phyloP scores from a whole-genome alignment of 1,140 invertebrate genomes.

The Lucilia cuprina region DNA sequence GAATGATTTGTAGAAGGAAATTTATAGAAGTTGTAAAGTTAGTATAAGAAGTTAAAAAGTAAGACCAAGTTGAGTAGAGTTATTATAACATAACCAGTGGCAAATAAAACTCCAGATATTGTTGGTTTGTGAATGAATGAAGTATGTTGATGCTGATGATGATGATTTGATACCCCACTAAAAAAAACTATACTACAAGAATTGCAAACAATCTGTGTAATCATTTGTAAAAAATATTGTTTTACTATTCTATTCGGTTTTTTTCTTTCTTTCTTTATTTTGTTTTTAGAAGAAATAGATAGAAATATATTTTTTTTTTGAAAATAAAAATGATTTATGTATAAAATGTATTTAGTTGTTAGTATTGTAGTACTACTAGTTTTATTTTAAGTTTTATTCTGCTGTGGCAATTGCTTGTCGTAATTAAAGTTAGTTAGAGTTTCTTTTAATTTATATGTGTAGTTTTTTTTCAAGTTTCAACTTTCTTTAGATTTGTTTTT shows the following conservation, averaged over 20 bases:
- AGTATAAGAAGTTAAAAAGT: neutral
- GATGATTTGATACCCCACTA: neutral
- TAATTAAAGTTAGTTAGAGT: too few relatives aligned
- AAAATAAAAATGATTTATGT: too few relatives aligned
- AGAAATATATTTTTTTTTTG: too few relatives aligned
- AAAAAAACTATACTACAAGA: neutral
- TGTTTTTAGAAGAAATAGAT: too few relatives aligned
- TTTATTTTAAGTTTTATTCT: too few relatives aligned
- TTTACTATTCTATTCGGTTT: neutral
- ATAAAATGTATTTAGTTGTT: too few relatives aligned
- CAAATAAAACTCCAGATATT: neutral
- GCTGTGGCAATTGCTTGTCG: too few relatives aligned
- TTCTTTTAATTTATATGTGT: too few relatives aligned
- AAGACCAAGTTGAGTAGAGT: neutral
- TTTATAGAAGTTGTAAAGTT: neutral
- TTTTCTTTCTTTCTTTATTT: too few relatives aligned
- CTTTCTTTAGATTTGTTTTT: too few relatives aligned
- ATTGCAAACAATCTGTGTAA: slow-evolving; percentile 14
- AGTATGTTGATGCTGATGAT: neutral
- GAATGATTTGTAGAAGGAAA: neutral
- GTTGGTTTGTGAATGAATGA: neutral
- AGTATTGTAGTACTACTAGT: neutral
- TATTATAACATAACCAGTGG: neutral
- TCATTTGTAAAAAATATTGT: neutral
- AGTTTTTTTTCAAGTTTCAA: too few relatives aligned